A percentile compares a stretch with the other conserved stretches of the same genome.
Evolutionary conservation across 1,140 invertebrate species (phyloP).

Genomic region (Hyles vespertilio): DNA sequence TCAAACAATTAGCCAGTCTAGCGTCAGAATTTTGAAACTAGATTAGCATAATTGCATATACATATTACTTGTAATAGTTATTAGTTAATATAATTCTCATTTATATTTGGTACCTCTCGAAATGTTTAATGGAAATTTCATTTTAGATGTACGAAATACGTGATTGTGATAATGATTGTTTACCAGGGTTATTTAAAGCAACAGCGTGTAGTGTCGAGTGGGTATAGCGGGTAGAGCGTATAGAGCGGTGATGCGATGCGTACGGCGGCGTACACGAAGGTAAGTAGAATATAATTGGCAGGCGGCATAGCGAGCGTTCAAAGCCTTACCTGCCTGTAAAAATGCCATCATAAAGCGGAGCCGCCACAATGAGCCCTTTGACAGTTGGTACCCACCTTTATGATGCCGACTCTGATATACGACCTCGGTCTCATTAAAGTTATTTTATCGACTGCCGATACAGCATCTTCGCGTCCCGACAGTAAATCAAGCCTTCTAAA

Average conservation of each 20-base stretch:
- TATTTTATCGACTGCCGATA: slow-evolving; percentile 68
- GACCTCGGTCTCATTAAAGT: slow-evolving; percentile 62
- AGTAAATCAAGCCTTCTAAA: slow-evolving; percentile 56
- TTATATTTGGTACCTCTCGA: no score
- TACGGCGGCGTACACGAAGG: slow-evolving; percentile 27
- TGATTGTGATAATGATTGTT: slow-evolving; percentile 14
- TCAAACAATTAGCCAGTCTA: no score
- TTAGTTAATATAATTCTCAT: no score
- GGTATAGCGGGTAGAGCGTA: slow-evolving; percentile 9
- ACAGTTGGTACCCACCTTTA: slow-evolving; percentile 70
- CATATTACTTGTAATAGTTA: no score
- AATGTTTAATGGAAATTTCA: no score
- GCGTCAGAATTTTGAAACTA: no score
- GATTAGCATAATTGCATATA: no score
- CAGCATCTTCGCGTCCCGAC: slow-evolving; percentile 50
- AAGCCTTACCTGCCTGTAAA: slow-evolving; percentile 70
- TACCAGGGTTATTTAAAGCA: no score
- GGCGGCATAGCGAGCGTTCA: slow-evolving; percentile 57
- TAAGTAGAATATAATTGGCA: slow-evolving; percentile 74
- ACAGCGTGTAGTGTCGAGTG: no score
- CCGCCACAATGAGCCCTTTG: slow-evolving; percentile 68
- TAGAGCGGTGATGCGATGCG: slow-evolving; percentile 10
- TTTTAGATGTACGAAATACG: not conserved
- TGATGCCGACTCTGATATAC: slow-evolving; percentile 71
- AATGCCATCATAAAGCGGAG: slow-evolving; percentile 68